phyloP scores from a whole-genome alignment of 2,113 vertebrate genomes.

The Chloroceryle aenea region DNA sequence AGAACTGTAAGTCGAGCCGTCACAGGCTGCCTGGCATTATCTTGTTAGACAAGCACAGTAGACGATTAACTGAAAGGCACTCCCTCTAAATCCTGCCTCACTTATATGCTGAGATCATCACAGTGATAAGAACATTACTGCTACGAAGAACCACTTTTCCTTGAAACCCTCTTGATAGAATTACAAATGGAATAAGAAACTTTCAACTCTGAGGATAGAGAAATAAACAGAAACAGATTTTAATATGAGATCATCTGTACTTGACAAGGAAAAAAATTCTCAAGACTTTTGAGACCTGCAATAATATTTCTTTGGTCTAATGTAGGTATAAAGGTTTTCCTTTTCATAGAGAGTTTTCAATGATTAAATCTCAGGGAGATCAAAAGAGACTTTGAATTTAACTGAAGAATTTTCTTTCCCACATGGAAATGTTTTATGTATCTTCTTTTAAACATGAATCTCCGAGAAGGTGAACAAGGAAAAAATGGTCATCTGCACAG shows the following conservation, averaged over 20 bases:
- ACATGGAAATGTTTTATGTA: neutral
- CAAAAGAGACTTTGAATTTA: slow-evolving; percentile 14
- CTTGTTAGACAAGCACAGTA: neutral
- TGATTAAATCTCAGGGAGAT: neutral
- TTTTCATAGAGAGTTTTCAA: neutral
- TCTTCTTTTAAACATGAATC: slow-evolving; percentile 14
- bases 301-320: neutral
- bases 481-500: neutral
- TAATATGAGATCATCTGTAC: neutral
- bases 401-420: neutral
- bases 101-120: neutral
- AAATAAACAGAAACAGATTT: slow-evolving; percentile 29
- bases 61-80: neutral
- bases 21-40: neutral
- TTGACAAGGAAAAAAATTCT: neutral
- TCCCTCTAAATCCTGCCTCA: neutral
- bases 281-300: neutral
- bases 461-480: neutral
- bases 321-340: neutral
- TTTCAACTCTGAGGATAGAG: neutral
- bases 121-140: neutral
- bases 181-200: neutral
- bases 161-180: slow-evolving; percentile 40
- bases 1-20: neutral
- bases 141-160: neutral